Evolutionary conservation across 2,113 vertebrate species (phyloP).

Genomic region (Bungarus multicinctus): DNA sequence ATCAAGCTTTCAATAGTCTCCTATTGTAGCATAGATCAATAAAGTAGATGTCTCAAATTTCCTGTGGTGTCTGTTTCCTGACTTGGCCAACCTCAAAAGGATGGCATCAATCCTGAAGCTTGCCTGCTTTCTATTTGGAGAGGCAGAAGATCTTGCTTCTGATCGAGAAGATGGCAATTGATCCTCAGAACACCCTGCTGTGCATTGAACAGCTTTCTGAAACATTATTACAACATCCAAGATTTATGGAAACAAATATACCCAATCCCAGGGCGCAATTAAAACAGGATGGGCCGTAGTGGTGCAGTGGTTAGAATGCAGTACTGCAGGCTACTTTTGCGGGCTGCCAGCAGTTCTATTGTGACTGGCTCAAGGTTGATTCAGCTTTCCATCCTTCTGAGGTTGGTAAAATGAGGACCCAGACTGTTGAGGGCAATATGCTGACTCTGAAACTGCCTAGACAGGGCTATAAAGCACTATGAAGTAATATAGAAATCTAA

Average conservation of each 20-base stretch:
- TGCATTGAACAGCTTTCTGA: not conserved
- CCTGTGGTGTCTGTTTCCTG: not conserved
- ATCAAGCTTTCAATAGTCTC: not conserved
- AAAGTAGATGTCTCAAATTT: not conserved
- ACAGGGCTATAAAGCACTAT: too few relatives aligned
- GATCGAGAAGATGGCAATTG: not conserved
- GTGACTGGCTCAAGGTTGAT: too few relatives aligned
- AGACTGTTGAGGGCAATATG: too few relatives aligned
- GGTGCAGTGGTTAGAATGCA: too few relatives aligned
- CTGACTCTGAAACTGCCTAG: too few relatives aligned
- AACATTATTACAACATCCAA: not conserved
- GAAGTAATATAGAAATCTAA: too few relatives aligned
- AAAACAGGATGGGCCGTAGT: not conserved
- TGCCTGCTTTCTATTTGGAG: not conserved
- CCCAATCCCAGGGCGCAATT: not conserved
- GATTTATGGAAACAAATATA: not conserved
- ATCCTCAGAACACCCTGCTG: not conserved
- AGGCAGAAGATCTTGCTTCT: not conserved
- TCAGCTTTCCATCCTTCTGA: too few relatives aligned
- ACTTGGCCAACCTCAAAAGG: not conserved
- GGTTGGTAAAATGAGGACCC: too few relatives aligned
- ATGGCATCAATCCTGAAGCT: not conserved
- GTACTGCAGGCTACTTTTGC: too few relatives aligned
- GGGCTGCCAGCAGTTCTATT: too few relatives aligned
- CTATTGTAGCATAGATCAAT: not conserved